Base-by-base conservation (phyloP, 1,140 invertebrate species). In the Nylanderia fulva region DNA sequence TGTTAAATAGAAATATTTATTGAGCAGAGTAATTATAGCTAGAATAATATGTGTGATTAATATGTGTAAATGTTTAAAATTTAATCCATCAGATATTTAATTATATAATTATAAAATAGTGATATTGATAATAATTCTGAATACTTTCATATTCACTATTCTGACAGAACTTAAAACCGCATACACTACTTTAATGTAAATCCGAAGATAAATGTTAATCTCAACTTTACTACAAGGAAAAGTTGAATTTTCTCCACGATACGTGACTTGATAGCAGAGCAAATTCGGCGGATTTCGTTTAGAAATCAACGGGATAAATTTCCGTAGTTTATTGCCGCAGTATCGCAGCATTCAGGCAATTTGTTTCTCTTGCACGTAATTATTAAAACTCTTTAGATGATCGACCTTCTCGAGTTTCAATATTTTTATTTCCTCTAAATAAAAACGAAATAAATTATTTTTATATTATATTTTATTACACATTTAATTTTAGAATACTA, bases 241-340 rank as follows among this genome's bases (percentile, higher is more conserved):
- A 71, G 77, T 82, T 72, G 66, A 82, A 72, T 72, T 82, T 58
- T 72, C 66, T 82, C 24, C 27, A 39, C 39, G 18, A 0, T 82
- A 82, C 77, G 66, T 82, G 66, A 71, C 52, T 82, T 36, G 27
- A 82, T 39, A 58, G 13, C 29, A 21, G 11, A 82, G 39, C 15
- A n/a, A 60, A 39, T 71, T 71, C 36, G 24, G 2, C 42, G 52
- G 11, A 82, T 82, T 45, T 48, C 58, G 48, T 60, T 48, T 18
- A 58, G 7, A 71, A 58, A 0, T 13, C 45, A 39, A 8, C 4
- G 8, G 27, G 52, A 72, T 80, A 71, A 71, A 71, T 82, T 79
- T 27, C 18, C 29, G 36, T 36, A 27, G 24, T 82, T 82, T 27
- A 60, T 82, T 58, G 77, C n/a, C 13, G 48, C 36, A 45, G 29